Conservation (phyloP, 2,797 vertebrate genomes). For the Anguilla anguilla region DNA sequence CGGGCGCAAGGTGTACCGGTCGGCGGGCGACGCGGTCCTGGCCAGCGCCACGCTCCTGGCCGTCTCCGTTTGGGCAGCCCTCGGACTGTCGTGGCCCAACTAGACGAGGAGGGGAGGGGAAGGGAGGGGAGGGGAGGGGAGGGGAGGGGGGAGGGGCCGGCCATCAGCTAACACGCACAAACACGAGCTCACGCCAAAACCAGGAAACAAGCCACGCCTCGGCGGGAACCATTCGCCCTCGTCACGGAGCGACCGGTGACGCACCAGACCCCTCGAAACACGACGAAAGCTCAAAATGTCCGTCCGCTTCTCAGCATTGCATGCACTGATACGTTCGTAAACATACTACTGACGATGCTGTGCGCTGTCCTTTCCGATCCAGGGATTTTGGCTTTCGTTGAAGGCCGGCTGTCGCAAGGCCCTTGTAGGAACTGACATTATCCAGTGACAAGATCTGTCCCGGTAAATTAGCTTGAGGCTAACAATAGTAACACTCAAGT, state of each 20-base stretch:
- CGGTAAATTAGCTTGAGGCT: constrained; percentile 51
- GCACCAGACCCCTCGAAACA: constrained; percentile 38
- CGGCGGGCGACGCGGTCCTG: constrained; percentile 53
- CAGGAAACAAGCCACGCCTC: not conserved
- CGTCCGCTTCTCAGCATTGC: not conserved
- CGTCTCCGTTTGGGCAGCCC: constrained; percentile 42
- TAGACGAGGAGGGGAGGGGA: constrained; percentile 45
- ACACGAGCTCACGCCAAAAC: constrained; percentile 24
- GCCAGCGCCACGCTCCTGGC: constrained; percentile 59
- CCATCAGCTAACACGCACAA: constrained; percentile 16
- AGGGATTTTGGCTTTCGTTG: constrained; percentile 31
- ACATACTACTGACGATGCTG: not conserved
- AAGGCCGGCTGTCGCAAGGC: constrained; percentile 41
- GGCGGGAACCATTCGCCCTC: constrained; percentile 22
- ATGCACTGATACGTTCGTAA: not conserved
- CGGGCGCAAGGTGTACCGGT: constrained; percentile 70
- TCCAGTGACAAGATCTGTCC: constrained; percentile 44
- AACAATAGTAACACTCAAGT: constrained; percentile 66
- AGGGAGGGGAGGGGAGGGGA: not conserved
- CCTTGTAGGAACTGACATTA: constrained; percentile 40
- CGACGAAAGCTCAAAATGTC: constrained; percentile 29
- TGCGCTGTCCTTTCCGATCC: not conserved
- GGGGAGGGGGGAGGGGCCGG: not conserved
- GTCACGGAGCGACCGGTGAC: constrained; percentile 12
- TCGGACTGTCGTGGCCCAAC: constrained; percentile 61